phyloP scores from a whole-genome alignment of 2,888 invertebrate species.

The Caenorhabditis sp. region DNA sequence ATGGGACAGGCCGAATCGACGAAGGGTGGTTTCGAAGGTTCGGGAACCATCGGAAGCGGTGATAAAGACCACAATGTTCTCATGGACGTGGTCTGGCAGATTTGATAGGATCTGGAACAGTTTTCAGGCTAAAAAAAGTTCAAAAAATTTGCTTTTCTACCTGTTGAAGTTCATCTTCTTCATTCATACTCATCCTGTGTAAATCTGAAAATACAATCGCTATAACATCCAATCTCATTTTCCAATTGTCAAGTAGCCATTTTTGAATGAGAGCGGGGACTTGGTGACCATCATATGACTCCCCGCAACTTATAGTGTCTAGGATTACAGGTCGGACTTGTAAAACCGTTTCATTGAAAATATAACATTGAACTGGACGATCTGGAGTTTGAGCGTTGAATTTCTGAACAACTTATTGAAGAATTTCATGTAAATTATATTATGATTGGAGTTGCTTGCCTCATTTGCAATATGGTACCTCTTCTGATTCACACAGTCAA shows the following conservation, averaged over 20 bases:
- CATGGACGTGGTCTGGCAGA: constrained; percentile 60
- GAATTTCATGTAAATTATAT: not conserved
- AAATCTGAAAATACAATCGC: constrained; percentile 71
- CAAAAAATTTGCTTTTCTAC: too few species aligned
- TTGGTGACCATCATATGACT: constrained; percentile 45
- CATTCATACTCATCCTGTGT: constrained; percentile 67
- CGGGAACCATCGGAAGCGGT: constrained; percentile 68
- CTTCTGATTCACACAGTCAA: constrained; percentile 48
- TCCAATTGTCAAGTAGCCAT: constrained; percentile 70
- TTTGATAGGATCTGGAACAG: constrained; percentile 40
- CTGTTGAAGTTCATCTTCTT: constrained; percentile 72
- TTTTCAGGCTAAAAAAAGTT: too few species aligned
- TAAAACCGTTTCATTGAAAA: constrained; percentile 74
- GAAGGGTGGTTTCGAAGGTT: constrained; percentile 34
- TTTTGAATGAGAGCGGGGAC: constrained; percentile 57
- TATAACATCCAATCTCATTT: constrained; percentile 70
- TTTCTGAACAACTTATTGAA: constrained; percentile 58
- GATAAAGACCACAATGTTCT: constrained; percentile 64
- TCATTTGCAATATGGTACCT: constrained; percentile 76
- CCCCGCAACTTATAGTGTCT: constrained; percentile 74
- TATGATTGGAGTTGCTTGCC: constrained; percentile 20
- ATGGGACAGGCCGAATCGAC: constrained; percentile 60
- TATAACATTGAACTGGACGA: constrained; percentile 72
- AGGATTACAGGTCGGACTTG: constrained; percentile 71
- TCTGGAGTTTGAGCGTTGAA: constrained; percentile 72